Evolutionary conservation across 2,797 vertebrate genomes (phyloP).

Genomic region (Mico argentatus): DNA sequence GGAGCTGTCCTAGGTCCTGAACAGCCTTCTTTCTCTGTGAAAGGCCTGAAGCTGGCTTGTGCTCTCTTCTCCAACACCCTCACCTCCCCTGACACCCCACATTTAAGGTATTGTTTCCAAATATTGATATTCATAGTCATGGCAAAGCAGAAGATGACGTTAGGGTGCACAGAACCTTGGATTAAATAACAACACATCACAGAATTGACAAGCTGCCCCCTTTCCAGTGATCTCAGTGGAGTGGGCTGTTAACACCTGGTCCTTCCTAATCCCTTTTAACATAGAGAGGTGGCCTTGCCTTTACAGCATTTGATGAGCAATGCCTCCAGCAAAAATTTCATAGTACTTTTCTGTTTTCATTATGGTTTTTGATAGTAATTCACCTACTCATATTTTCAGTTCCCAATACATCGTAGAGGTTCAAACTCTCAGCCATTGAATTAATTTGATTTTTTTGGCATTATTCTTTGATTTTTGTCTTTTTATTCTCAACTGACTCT

Average conservation of each 20-base stretch:
- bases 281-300: not conserved
- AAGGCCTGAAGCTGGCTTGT: not conserved
- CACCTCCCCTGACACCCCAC: too few relatives aligned
- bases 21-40: not conserved
- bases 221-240: not conserved
- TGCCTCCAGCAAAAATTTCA: not conserved
- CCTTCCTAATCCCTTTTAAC: not conserved
- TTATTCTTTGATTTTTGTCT: not conserved
- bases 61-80: not conserved
- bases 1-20: slow-evolving; percentile 48
- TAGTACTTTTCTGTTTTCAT: not conserved
- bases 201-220: too few relatives aligned
- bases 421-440: not conserved
- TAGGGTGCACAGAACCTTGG: not conserved
- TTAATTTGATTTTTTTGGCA: not conserved
- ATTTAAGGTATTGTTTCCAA: not conserved
- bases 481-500: not conserved
- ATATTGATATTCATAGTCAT: not conserved
- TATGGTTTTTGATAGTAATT: not conserved
- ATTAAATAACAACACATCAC: accelerated
- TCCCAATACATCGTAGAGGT: not conserved
- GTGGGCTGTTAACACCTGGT: not conserved
- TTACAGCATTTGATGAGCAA: not conserved
- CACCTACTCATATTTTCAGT: too few relatives aligned
- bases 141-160: accelerated